Conservation (phyloP, 2,888 invertebrate species). For the Halictus ligatus region DNA sequence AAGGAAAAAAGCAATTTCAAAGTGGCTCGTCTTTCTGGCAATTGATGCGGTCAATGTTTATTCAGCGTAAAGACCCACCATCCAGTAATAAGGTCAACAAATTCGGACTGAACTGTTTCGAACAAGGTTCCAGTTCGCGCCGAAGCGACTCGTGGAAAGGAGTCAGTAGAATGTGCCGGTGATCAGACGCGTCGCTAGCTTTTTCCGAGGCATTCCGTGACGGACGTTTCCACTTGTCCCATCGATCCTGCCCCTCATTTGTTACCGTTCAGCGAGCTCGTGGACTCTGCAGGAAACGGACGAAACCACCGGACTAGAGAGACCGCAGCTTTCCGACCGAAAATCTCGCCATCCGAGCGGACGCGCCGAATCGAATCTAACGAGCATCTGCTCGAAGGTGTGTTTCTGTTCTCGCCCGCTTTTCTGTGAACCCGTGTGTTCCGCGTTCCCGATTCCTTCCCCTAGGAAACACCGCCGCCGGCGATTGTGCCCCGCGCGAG, state of each 20-base stretch:
- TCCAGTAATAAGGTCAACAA: not conserved
- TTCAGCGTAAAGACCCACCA: not conserved
- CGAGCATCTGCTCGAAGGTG: slow-evolving; percentile 43
- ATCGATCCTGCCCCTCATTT: slow-evolving; percentile 12
- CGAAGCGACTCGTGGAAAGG: not conserved
- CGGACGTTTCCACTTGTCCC: slow-evolving; percentile 8
- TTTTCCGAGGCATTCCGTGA: not conserved
- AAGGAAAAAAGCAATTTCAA: not conserved
- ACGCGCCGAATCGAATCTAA: slow-evolving; percentile 40
- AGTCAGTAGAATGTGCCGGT: not conserved
- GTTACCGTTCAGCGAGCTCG: slow-evolving; percentile 6
- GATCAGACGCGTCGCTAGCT: not conserved
- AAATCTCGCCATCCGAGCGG: slow-evolving; percentile 32
- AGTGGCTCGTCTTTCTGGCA: not conserved
- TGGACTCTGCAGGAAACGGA: not conserved
- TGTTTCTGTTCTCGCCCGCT: not conserved
- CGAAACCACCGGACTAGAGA: not conserved
- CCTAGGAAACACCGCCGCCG: slow-evolving; percentile 6
- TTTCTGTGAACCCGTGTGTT: slow-evolving; percentile 1
- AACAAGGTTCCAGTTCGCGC: not conserved
- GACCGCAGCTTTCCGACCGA: slow-evolving; percentile 12
- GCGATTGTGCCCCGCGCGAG: slow-evolving; percentile 14
- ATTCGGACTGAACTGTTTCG: not conserved
- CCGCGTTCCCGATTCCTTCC: not conserved
- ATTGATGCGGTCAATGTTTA: not conserved